phyloP scores from a whole-genome alignment of 2,113 vertebrate species.

The Coracopsis vasa region DNA sequence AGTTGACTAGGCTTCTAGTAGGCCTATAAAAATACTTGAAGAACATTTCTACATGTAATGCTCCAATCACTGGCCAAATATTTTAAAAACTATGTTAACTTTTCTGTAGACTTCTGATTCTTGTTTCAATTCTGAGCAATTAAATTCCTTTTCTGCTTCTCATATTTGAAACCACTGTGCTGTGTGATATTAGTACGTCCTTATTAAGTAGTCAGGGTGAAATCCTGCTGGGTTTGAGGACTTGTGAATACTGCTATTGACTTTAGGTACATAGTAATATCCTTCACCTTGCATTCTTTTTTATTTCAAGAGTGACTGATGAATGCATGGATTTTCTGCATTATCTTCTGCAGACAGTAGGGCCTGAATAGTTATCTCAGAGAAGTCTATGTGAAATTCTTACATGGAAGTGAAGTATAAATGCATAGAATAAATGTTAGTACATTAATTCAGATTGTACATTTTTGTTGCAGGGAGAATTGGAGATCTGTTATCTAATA shows the following conservation, averaged over 20 bases:
- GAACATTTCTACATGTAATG: background rate
- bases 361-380: background rate
- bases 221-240: background rate
- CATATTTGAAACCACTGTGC: background rate
- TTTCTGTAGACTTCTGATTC: background rate
- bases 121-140: background rate
- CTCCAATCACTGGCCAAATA: background rate
- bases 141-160: background rate
- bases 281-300: background rate
- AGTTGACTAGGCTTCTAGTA: background rate
- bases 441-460: background rate
- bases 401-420: background rate
- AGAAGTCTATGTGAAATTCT: background rate
- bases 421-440: background rate
- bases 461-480: background rate
- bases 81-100: background rate
- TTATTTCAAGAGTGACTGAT: background rate
- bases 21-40: background rate
- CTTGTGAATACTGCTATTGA: background rate
- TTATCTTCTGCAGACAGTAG: background rate
- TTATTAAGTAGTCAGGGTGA: background rate
- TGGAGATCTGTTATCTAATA: background rate
- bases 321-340: background rate
- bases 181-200: background rate
- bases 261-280: background rate